Percentiles rank a stretch among this genome's conserved stretches.
Evolutionary conservation across 2,797 vertebrate genomes (phyloP).

Genomic region (Macropodus opercularis): DNA sequence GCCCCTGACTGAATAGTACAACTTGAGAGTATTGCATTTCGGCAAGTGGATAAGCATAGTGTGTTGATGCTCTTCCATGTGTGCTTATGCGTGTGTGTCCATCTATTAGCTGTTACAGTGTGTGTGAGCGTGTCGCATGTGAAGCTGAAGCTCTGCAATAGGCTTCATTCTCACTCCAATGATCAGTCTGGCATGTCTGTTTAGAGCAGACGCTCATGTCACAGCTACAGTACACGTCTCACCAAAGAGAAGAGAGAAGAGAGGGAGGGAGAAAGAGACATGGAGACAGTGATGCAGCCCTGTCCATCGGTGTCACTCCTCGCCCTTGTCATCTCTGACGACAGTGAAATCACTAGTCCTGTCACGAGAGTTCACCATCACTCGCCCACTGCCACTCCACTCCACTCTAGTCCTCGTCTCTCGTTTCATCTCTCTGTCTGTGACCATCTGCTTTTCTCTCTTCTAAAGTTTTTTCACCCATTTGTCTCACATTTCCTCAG

Average conservation of each 20-base stretch:
- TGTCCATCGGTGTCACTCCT: conserved; percentile 69
- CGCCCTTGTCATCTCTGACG: conserved; percentile 56
- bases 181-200: conserved; percentile 76
- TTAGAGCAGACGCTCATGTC: conserved; percentile 76
- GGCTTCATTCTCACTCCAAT: conserved; percentile 72
- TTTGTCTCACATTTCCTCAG: conserved; percentile 12
- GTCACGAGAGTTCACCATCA: conserved; percentile 75
- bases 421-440: conserved; percentile 29
- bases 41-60: conserved; percentile 44
- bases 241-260: conserved; percentile 47
- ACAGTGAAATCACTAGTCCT: conserved; percentile 76
- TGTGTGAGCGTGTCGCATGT: conserved; percentile 56
- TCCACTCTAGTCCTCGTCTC: conserved; percentile 26
- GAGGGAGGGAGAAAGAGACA: conserved; percentile 27
- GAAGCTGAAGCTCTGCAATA: conserved; percentile 57
- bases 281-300: conserved; percentile 34
- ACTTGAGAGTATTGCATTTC: conserved; percentile 61
- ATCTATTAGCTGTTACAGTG: conserved; percentile 31
- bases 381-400: conserved; percentile 41
- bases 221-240: conserved; percentile 72
- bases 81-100: conserved; percentile 23
- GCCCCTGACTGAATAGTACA: conserved; percentile 53
- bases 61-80: conserved; percentile 29
- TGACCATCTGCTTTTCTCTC: conserved; percentile 38
- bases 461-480: conserved; percentile 24